Evolutionary conservation across 1,140 invertebrate genomes (phyloP), one percentile per base, ranked within the genome.

Genomic region (Delia radicum): DNA sequence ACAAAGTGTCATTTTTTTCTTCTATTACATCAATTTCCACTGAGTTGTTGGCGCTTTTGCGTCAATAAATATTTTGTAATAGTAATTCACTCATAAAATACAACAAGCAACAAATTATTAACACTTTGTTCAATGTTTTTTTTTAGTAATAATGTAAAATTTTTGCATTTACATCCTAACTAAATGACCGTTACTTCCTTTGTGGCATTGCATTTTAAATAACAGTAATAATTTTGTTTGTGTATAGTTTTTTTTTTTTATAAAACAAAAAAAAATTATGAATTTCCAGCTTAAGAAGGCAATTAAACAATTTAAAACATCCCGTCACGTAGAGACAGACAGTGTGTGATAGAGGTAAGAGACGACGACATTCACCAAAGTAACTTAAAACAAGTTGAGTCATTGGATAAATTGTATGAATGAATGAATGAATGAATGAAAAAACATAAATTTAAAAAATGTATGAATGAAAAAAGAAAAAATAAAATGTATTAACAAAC

Each of bases 301-400:
- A 81, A 79, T 80, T 81, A 77, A 82, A 81, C 81, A 81, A 81
- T 84, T 80, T 80, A 81, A 81, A 81, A 84, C 82, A 84, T 84
- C 82, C 82, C 82, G 82, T 84, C 82, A 84, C 82, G 75, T 76
- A 74, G 73, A 55, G 31, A 46, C 61, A 27, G 26, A 48, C 71
- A 73, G 21, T 46, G 7, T n/a, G 8, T 27, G 33, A 42, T 2
- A 72, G n/a, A n/a, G n/a, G n/a, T n/a, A n/a, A n/a, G n/a, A n/a
- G n/a, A n/a, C n/a, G n/a, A n/a, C n/a, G n/a, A n/a, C n/a, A n/a
- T n/a, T n/a, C n/a, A n/a, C n/a, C n/a, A n/a, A n/a, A n/a, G 33
- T 10, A 21, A 55, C 48, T 18, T 55, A 67, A 18, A 29, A 67
- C 27, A 15, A 69, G 65, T 69, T 69, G 65, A 69, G 65, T 69